Percentiles rank a stretch among this genome's conserved stretches.
Evolutionary conservation across 92 coral and sea anemone species (phyloP).

Genomic region (Parazoanthus darwini): DNA sequence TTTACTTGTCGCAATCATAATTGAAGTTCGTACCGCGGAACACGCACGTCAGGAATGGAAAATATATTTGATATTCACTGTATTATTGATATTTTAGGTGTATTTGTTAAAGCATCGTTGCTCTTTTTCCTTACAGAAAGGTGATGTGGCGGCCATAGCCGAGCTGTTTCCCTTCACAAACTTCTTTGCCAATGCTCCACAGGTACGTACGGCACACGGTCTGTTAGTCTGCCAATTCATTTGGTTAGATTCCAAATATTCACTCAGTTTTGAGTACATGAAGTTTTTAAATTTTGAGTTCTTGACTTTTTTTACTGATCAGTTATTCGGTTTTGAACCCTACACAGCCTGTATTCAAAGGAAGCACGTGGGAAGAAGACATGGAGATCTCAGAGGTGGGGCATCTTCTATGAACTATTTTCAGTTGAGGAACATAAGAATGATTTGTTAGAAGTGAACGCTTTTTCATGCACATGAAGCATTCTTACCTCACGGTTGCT

Average conservation of each 20-base stretch:
- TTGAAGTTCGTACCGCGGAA: too few relatives aligned
- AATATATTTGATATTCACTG: too few relatives aligned
- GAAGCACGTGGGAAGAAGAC: conserved; percentile 81
- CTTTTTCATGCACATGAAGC: too few relatives aligned
- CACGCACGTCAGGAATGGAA: too few relatives aligned
- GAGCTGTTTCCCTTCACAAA: conserved; percentile 90
- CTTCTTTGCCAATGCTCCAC: conserved; percentile 96
- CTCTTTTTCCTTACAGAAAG: conserved; percentile 63
- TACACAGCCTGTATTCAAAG: conserved; percentile 89
- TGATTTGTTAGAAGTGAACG: not conserved
- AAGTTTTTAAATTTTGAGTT: not conserved
- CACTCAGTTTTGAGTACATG: not conserved
- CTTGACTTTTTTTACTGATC: not conserved
- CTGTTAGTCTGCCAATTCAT: not conserved
- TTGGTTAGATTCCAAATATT: not conserved
- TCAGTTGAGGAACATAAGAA: too few relatives aligned
- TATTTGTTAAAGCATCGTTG: not conserved
- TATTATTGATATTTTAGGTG: not conserved
- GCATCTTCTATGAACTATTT: not conserved
- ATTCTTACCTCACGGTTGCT: too few relatives aligned
- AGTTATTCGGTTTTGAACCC: not conserved
- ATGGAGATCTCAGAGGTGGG: conserved; percentile 96
- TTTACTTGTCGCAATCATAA: too few relatives aligned
- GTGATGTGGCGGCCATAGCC: conserved; percentile 83
- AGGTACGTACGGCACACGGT: conserved; percentile 37